phyloP scores from a whole-genome alignment of 2,113 vertebrate species.

The Cochlearius cochlearius region DNA sequence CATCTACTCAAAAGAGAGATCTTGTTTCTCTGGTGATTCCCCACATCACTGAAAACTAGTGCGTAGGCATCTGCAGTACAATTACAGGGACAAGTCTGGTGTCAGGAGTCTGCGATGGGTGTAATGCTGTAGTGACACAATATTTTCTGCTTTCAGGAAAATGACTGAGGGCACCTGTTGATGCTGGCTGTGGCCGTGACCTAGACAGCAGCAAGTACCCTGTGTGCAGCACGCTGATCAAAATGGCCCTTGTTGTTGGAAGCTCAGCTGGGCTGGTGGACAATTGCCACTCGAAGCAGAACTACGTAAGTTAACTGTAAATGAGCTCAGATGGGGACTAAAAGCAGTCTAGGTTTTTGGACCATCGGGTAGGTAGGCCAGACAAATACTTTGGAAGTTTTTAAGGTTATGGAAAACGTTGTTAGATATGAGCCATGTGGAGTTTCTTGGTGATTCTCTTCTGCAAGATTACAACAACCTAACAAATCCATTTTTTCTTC shows the following conservation, averaged over 20 bases:
- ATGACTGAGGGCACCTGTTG: neutral
- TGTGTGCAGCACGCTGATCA: neutral
- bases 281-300: neutral
- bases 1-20: too few relatives aligned
- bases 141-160: neutral
- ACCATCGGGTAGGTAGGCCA: too few relatives aligned
- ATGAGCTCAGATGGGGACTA: neutral
- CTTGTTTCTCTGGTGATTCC: neutral
- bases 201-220: neutral
- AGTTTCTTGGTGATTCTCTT: neutral
- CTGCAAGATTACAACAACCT: neutral
- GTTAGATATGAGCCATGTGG: neutral
- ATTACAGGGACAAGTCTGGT: neutral
- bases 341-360: neutral
- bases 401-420: neutral
- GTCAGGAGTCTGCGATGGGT: neutral
- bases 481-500: neutral
- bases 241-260: neutral
- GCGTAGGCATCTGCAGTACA: neutral
- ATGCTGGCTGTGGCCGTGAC: neutral
- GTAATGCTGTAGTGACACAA: neutral
- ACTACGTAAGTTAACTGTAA: fast-evolving
- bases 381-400: neutral
- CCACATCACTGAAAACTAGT: neutral
- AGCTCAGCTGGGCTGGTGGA: neutral